Percentiles rank a stretch among this genome's conserved stretches.
phyloP scores from a whole-genome alignment of 2,888 invertebrate genomes.

The Pyrocoelia pectoralis region DNA sequence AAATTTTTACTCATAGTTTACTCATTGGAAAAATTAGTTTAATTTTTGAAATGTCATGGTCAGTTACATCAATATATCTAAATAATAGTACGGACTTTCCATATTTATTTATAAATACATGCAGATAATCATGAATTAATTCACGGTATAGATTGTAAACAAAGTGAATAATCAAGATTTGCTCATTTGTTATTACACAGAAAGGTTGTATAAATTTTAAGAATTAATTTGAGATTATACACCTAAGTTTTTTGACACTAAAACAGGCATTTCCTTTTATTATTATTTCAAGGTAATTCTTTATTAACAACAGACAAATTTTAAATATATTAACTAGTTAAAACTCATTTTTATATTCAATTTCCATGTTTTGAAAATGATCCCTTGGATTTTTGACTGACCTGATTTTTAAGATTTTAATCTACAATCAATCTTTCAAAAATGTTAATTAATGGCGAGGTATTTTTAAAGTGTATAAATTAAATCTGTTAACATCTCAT shows the following conservation, averaged over 20 bases:
- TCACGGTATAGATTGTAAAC: not conserved
- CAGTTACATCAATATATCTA: constrained; percentile 1
- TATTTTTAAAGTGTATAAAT: no score
- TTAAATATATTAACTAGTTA: no score
- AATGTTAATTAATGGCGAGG: no score
- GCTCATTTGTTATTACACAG: no score
- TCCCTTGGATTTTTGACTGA: no score
- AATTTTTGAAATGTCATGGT: constrained; percentile 7
- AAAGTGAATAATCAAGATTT: not conserved
- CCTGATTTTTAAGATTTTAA: no score
- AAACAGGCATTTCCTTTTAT: not conserved
- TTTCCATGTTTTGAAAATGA: no score
- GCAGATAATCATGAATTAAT: not conserved
- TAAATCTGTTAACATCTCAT: no score
- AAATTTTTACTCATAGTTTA: not conserved
- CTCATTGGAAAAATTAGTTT: constrained; percentile 13
- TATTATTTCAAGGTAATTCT: not conserved
- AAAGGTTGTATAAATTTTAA: not conserved
- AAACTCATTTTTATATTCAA: no score
- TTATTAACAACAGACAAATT: not conserved
- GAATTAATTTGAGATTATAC: not conserved
- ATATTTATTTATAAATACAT: not conserved
- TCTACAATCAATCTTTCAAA: no score
- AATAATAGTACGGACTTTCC: not conserved
- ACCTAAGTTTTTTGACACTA: not conserved